Evolutionary conservation across 2,113 vertebrate species (phyloP).

Genomic region (Apodemus speciosus): DNA sequence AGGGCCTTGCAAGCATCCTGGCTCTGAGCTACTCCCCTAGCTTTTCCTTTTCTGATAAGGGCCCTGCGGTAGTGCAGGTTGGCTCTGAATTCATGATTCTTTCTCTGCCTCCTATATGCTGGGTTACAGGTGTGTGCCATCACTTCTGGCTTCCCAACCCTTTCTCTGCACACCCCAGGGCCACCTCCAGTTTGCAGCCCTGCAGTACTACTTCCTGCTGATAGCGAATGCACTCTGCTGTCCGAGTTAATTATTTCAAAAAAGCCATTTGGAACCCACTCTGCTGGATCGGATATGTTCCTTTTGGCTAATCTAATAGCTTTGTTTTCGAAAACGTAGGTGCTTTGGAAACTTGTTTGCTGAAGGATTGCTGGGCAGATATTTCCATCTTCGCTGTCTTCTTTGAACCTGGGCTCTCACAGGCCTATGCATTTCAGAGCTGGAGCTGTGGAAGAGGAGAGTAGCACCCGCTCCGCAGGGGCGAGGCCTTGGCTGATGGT

Average conservation of each 20-base stretch:
- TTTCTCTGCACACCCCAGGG: neutral
- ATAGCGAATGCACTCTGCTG: neutral
- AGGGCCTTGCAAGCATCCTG: neutral
- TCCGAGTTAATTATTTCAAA: slow-evolving; percentile 61
- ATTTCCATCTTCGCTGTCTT: neutral
- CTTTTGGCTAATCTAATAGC: slow-evolving; percentile 62
- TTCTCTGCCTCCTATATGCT: neutral
- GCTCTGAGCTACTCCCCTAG: neutral
- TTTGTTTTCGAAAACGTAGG: slow-evolving; percentile 22
- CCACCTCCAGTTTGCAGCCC: neutral
- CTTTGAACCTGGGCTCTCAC: neutral
- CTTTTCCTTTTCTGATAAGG: neutral
- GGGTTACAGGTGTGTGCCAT: neutral
- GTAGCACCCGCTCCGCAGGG: neutral
- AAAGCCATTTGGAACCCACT: slow-evolving; percentile 50
- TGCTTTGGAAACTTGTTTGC: slow-evolving; percentile 10
- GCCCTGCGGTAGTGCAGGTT: neutral
- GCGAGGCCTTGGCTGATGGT: neutral
- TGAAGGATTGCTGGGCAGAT: neutral
- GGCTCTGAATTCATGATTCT: too few species aligned
- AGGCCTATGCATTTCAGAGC: neutral
- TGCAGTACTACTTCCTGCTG: neutral
- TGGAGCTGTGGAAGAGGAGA: neutral
- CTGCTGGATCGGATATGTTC: slow-evolving; percentile 40
- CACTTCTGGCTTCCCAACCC: neutral